Base-by-base conservation (phyloP, 2,797 vertebrate genomes). In the Garrulus glandarius region DNA sequence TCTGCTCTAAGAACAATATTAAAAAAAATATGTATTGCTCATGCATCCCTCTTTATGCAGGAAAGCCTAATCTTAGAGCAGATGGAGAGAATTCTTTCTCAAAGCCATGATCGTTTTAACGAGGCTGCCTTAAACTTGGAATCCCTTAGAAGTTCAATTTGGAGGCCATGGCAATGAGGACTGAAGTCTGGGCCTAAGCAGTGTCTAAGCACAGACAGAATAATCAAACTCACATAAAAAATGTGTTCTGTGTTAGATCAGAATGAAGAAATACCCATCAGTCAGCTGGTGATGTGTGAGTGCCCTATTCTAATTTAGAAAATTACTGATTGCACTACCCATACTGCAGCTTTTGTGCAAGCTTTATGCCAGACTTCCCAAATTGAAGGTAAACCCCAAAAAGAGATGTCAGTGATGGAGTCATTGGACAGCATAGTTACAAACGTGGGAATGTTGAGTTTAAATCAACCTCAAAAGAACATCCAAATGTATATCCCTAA, bases 1-100 rank as follows among this genome's bases (percentile, higher is more conserved):
- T 74, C 89, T 95, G 82, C 76, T 88, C 46, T 47, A 81, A 64
- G 69, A 89, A 96, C 80, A 94, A 90, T 87, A 86, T 86, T 16
- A 39, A 68, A 86, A 85, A 84, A 59, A 74, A 75, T 61, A 53
- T 3, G 19, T n/a, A 81, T 37, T 91, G 76, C 79, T 93, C 43
- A 52, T 65, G 20, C 68, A 86, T 77, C 72, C 68, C 26, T 90
- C 39, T 89, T 74, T 18, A 59, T 44, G 77, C 57, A 90, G 80
- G 69, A 82, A 95, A 92, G 36, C 23, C 87, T 78, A n/a, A 90
- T 79, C 65, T 71, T 68, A 61, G 17, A 92, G 55, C 36, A 34
- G 18, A 59, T 3, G 70, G 64, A 92, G 84, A 76, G 6, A 89
- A 93, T 37, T 56, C 56, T 80, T 75, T 32, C 74, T 84, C 63